Percentiles rank a stretch among this genome's conserved stretches.
These are phyloP conservation scores for Parazoanthus swiftii DNA, from an alignment of 92 coral and sea anemone species.

Conservation along the genomic window DNA sequence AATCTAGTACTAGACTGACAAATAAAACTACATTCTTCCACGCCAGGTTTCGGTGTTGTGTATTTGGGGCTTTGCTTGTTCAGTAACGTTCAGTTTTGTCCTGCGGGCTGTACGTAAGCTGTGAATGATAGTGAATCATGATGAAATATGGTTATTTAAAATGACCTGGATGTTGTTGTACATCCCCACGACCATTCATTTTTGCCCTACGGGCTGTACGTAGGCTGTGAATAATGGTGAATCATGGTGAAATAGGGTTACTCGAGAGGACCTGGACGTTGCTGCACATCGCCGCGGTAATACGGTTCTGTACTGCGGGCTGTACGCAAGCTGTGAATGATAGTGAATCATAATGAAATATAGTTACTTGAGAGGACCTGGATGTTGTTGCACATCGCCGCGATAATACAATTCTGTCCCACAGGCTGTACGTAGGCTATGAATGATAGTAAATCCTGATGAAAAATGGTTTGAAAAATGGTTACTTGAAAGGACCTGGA, in stretches of 20 bases:
- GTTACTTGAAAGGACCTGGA: too few relatives aligned
- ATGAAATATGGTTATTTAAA: neutral
- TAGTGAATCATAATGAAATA: neutral
- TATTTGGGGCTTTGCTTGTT: too few relatives aligned
- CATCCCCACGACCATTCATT: conserved; percentile 50
- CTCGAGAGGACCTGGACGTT: too few relatives aligned
- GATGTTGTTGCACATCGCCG: neutral
- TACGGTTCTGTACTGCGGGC: too few relatives aligned
- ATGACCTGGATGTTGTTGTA: neutral
- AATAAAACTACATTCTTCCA: neutral
- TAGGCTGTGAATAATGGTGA: too few relatives aligned
- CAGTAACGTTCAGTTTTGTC: too few relatives aligned
- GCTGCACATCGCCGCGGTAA: too few relatives aligned
- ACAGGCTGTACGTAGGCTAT: neutral
- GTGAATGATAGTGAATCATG: neutral
- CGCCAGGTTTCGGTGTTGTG: neutral
- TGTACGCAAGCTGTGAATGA: neutral
- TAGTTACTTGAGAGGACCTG: neutral
- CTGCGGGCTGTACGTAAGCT: too few relatives aligned
- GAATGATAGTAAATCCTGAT: too few relatives aligned
- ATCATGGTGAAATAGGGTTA: too few relatives aligned
- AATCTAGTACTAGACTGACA: neutral
- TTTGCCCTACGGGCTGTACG: conserved; percentile 7
- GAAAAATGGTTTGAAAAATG: too few relatives aligned
- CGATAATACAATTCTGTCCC: conserved; percentile 58